Evolutionary conservation across 92 coral and sea anemone genomes (phyloP), one percentile per base, ranked within the genome.

Genomic region (Epizoanthus ramosus): DNA sequence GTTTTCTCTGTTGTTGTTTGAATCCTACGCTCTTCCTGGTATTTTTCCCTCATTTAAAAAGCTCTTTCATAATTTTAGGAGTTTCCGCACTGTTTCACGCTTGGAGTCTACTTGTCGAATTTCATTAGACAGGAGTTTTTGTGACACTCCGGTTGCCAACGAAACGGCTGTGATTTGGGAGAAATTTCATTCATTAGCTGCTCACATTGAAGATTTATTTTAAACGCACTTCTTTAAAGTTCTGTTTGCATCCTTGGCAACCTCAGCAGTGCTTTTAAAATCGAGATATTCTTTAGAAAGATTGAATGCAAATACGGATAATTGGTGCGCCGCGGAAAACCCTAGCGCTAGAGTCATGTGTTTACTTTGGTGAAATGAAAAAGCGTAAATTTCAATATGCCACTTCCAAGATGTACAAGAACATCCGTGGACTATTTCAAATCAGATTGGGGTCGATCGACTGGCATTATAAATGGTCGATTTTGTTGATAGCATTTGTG

Each of bases 301-400:
- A 81, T 85, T 63, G 68, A 83, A 68, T 88, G 98, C 91, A 89
- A 93, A 93, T 92, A 89, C 33, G 57, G 80, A 80, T 91, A 93
- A 93, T 93, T 91, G 92, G 87, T 63, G 86, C 80, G 85, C 75
- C 90, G 85, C 65, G 75, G 95, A 83, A 83, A 80, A 71, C 83
- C 68, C 85, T 79, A 91, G 86, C 82, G 85, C 80, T 57, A 64
- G 81, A 61, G 56, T 63, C 64, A 79, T 69, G 68, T 93, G 93
- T 93, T 93, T 91, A 86, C 86, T 86, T 89, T 80, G 69, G 79
- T 80, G 84, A 88, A 93, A 91, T 76, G 90, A 93, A 89, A 89
- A 88, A 86, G 79, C 75, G 75, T 77, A 85, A 89, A 77, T 41
- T 63, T 77, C 68, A 77, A 77, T 59, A 69, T 77, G 82, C 60